Base-by-base conservation (phyloP, 2,888 invertebrate genomes). In the Sympetrum striolatum region DNA sequence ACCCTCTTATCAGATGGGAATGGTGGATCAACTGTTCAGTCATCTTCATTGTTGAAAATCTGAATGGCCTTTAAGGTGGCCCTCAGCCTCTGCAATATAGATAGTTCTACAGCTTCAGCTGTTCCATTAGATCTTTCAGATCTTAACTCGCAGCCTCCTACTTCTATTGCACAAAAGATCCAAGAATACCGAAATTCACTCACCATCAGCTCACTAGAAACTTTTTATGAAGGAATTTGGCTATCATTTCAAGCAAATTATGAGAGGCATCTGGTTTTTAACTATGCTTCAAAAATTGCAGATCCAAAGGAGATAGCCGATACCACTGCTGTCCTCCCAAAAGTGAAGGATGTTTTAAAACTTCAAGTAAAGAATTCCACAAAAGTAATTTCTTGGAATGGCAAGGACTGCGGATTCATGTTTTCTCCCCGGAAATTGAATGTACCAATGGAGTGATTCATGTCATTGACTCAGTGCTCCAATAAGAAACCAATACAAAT, bases 401-500 rank as follows among this genome's bases (percentile, higher is more conserved):
- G 98, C 96, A 97, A 93, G 97, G 97, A 91, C 96, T 96, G 93
- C 96, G 96, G 95, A 97, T 98, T 92, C 96, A 96, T 92, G 97
- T 98, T 90, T 96, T 97, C 94, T 96, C 98, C 92, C 97, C 98
- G 39, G 98, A 99, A 94, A 98, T 99, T 6, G 97, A 98, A 93
- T 98, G 98, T 94, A 98, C 98, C 94, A 99, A 99, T 93, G 99
- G 99, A 90, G 97, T 98, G 92, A n/a, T n/a, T n/a, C n/a, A n/a
- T n/a, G n/a, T n/a, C n/a, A n/a, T n/a, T n/a, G n/a, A n/a, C n/a
- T n/a, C n/a, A n/a, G n/a, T n/a, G n/a, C n/a, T n/a, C n/a, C n/a
- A n/a, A n/a, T n/a, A 96, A 93, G 97, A 97, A 93, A 96, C 96
- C 92, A n/a, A n/a, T n/a, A n/a, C n/a, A n/a, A n/a, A n/a, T n/a